A percentile compares a stretch with the other conserved stretches of the same genome.
Evolutionary conservation across 1,140 invertebrate species (phyloP).

Genomic region (Cylas formicarius): DNA sequence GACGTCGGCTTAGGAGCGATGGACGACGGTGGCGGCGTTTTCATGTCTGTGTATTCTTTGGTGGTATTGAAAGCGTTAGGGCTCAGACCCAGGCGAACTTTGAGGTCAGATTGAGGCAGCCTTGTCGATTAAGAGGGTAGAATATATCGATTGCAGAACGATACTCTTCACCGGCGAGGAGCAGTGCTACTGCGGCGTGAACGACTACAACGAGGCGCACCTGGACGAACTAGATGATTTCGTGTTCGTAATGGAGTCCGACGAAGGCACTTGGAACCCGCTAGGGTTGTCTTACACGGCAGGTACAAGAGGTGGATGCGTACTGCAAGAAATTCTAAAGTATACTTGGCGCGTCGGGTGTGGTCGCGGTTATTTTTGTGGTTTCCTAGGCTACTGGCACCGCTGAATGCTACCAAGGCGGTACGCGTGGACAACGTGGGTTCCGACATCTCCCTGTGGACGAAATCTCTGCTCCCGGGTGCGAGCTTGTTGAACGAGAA

Average conservation of each 20-base stretch:
- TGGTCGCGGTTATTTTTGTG: no score
- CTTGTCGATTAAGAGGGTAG: not conserved
- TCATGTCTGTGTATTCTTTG: slow-evolving; percentile 70
- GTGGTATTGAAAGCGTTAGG: slow-evolving; percentile 60
- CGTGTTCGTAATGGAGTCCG: slow-evolving; percentile 73
- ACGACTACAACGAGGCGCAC: slow-evolving; percentile 57
- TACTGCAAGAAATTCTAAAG: slow-evolving; percentile 57
- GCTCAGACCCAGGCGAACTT: slow-evolving; percentile 64
- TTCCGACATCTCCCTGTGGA: slow-evolving; percentile 59
- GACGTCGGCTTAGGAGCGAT: slow-evolving; percentile 80
- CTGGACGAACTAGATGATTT: slow-evolving; percentile 54
- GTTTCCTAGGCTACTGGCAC: slow-evolving; percentile 8
- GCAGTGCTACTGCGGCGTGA: slow-evolving; percentile 58
- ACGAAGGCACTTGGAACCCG: slow-evolving; percentile 72
- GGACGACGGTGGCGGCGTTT: slow-evolving; percentile 78
- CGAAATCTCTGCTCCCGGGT: slow-evolving; percentile 57
- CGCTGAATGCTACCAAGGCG: slow-evolving; percentile 9
- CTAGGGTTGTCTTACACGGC: slow-evolving; percentile 55
- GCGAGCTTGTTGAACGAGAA: slow-evolving; percentile 58
- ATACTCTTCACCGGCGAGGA: slow-evolving; percentile 84
- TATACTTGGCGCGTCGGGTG: no score
- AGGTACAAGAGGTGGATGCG: slow-evolving; percentile 50
- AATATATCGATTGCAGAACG: slow-evolving; percentile 43
- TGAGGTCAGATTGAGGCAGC: slow-evolving; percentile 41
- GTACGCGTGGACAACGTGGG: slow-evolving; percentile 43